Conservation (phyloP, 2,113 vertebrate genomes). For the Psilopsiagon aymara region DNA sequence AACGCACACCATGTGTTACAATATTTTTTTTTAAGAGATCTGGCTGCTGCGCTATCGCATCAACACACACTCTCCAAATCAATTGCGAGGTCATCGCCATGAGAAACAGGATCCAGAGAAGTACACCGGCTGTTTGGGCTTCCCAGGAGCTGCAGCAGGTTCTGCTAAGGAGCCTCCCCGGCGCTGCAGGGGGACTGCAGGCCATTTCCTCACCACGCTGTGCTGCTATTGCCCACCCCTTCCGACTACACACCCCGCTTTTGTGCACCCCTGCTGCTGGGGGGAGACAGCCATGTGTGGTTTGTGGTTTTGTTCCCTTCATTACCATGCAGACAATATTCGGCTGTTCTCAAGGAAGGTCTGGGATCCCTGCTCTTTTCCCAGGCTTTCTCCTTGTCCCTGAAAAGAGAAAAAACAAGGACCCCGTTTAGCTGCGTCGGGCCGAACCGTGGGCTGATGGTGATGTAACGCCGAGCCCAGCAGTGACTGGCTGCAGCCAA, state of each 20-base stretch:
- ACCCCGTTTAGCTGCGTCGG: constrained; percentile 65
- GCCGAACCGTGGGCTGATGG: constrained; percentile 68
- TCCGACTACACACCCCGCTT: background rate
- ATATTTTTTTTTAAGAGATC: background rate
- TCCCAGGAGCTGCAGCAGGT: background rate
- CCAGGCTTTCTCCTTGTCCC: constrained; percentile 70
- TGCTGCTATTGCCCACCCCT: background rate
- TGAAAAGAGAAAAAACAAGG: constrained; percentile 65
- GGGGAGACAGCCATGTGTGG: background rate
- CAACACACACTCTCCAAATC: background rate
- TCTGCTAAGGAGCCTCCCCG: background rate
- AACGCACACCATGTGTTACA: background rate
- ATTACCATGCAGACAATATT: constrained; percentile 55
- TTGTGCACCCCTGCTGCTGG: background rate
- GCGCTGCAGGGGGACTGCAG: background rate
- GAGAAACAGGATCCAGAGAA: background rate
- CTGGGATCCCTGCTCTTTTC: constrained; percentile 69
- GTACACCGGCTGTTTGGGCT: background rate
- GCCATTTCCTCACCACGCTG: background rate
- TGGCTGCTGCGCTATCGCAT: background rate
- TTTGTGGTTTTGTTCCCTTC: constrained; percentile 45
- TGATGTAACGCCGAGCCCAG: constrained; percentile 74
- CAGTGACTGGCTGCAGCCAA: constrained; percentile 80
- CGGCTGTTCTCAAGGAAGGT: constrained; percentile 69
- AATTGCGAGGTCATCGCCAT: background rate